A percentile compares a stretch with the other conserved stretches of the same genome.
Evolutionary conservation across 2,888 invertebrate species (phyloP).

Genomic region (Megastigmus dorsalis): DNA sequence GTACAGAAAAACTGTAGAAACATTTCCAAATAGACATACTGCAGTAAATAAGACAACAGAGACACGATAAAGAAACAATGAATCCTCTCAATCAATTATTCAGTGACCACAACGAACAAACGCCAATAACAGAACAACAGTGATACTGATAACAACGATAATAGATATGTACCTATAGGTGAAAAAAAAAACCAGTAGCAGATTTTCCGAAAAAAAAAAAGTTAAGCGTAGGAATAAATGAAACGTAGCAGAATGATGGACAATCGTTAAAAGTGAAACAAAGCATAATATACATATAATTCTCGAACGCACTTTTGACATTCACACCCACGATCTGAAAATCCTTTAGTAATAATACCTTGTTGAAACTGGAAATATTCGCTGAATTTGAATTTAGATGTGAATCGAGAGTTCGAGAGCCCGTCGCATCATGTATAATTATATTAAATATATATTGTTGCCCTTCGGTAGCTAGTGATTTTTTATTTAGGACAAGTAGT

Average conservation of each 20-base stretch:
- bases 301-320: slow-evolving; percentile 29
- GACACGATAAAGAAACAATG: background rate
- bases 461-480: slow-evolving; percentile 43
- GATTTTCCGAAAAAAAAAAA: background rate
- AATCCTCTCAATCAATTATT: background rate
- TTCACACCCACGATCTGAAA: slow-evolving; percentile 1
- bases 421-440: slow-evolving; percentile 1
- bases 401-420: slow-evolving; percentile 31
- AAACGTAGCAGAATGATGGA: too few relatives aligned
- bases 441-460: slow-evolving; percentile 26
- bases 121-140: slow-evolving; percentile 35
- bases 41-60: background rate
- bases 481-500: slow-evolving; percentile 49
- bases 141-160: background rate
- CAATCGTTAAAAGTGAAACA: background rate
- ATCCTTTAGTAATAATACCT: slow-evolving; percentile 21
- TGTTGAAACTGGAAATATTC: slow-evolving; percentile 8
- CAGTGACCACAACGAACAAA: slow-evolving; percentile 21
- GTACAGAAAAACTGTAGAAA: background rate
- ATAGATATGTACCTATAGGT: background rate
- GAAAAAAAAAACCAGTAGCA: background rate
- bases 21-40: background rate
- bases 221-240: too few relatives aligned
- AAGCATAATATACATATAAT: slow-evolving; percentile 15
- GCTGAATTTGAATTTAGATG: background rate